phyloP scores from a whole-genome alignment of 2,888 invertebrate species.

The Ametastegia equiseti region DNA sequence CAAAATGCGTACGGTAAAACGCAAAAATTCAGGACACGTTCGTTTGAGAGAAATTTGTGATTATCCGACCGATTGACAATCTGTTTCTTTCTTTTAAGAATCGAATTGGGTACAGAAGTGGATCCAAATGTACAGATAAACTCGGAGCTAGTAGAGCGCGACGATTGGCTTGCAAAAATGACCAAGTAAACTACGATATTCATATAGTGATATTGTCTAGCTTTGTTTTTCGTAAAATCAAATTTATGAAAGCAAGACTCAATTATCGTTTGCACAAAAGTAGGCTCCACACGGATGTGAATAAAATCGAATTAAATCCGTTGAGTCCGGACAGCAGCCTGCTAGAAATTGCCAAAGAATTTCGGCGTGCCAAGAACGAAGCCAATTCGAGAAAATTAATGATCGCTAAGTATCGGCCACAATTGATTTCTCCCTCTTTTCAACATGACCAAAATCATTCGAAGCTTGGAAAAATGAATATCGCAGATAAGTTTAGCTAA shows the following conservation, averaged over 20 bases:
- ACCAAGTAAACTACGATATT: constrained; percentile 25
- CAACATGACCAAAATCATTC: background rate
- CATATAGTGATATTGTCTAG: background rate
- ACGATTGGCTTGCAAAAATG: constrained; percentile 49
- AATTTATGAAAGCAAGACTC: background rate
- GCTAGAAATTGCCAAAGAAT: constrained; percentile 53
- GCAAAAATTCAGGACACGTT: background rate
- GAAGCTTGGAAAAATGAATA: no score
- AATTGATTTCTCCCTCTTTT: background rate
- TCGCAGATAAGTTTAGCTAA: no score
- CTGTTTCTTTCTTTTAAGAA: constrained; percentile 52
- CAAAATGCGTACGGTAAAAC: constrained; percentile 57
- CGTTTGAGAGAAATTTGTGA: background rate
- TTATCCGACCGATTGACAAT: background rate
- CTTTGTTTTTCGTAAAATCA: background rate
- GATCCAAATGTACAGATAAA: constrained; percentile 55
- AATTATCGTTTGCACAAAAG: background rate
- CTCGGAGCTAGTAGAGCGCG: constrained; percentile 53
- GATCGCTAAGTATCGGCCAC: constrained; percentile 22
- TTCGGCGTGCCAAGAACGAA: constrained; percentile 46
- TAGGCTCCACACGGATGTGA: constrained; percentile 1
- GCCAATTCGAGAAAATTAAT: constrained; percentile 26
- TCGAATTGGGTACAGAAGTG: constrained; percentile 62
- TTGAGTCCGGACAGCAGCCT: constrained; percentile 53
- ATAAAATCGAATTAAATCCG: background rate